Evolutionary conservation across 2,113 vertebrate species (phyloP).

Genomic region (Elachura formosa): DNA sequence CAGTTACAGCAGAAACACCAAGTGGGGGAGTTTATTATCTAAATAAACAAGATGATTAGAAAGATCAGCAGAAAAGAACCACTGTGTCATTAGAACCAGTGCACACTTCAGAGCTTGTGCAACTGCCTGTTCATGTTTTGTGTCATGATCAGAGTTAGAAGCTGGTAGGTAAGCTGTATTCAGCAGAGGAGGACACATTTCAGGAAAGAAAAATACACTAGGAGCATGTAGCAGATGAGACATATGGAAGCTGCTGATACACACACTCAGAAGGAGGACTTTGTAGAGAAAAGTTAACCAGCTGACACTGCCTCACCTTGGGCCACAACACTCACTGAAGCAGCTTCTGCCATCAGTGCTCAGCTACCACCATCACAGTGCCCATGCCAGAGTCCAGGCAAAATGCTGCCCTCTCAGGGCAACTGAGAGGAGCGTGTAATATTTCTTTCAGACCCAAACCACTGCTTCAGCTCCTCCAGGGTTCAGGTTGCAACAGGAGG

Average conservation of each 20-base stretch:
- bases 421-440: neutral
- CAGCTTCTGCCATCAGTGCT: neutral
- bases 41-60: neutral
- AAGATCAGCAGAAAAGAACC: neutral
- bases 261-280: neutral
- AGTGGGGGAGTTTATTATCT: neutral
- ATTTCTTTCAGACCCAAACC: neutral
- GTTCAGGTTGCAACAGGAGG: neutral
- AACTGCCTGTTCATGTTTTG: accelerated
- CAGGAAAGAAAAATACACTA: neutral
- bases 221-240: neutral
- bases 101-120: neutral
- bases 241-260: neutral
- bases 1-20: neutral
- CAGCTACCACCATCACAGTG: neutral
- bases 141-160: accelerated
- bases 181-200: neutral
- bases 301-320: too few relatives aligned
- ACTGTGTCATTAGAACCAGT: neutral
- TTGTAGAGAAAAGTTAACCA: neutral
- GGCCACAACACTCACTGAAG: accelerated
- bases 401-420: neutral
- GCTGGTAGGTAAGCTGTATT: neutral
- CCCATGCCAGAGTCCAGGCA: neutral
- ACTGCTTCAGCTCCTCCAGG: neutral